These are phyloP conservation scores for Fundulus diaphanus DNA, from an alignment of 2,797 vertebrate species.

Conservation along the genomic window DNA sequence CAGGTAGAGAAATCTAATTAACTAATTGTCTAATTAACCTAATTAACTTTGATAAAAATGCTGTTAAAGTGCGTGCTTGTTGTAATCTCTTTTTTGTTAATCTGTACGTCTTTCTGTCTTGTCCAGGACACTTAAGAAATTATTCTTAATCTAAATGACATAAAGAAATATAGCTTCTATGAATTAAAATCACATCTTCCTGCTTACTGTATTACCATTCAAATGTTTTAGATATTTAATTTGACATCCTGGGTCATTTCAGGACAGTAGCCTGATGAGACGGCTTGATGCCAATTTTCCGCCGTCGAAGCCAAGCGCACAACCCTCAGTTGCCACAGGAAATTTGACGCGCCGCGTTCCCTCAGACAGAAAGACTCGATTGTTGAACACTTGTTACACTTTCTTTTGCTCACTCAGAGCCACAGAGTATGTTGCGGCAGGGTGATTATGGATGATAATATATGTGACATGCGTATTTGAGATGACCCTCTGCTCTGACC, in stretches of 20 bases:
- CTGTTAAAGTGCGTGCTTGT: background rate
- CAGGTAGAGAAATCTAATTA: background rate
- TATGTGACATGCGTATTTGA: constrained; percentile 58
- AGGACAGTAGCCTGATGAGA: background rate
- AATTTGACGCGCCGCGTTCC: background rate
- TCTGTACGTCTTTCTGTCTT: background rate
- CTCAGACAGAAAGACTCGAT: constrained; percentile 22
- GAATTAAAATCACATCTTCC: background rate
- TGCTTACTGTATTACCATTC: background rate
- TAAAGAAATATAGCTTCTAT: background rate
- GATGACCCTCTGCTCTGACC: constrained; percentile 42
- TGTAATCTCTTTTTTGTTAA: background rate
- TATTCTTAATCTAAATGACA: background rate
- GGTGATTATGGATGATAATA: constrained; percentile 56
- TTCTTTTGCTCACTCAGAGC: background rate
- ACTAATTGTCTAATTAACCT: background rate
- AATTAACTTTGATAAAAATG: background rate
- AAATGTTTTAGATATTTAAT: background rate
- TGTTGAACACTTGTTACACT: constrained; percentile 23
- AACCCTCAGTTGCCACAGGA: constrained; percentile 15
- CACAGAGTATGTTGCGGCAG: background rate
- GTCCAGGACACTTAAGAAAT: background rate
- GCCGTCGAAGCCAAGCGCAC: background rate
- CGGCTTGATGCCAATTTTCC: background rate
- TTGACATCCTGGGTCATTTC: constrained; percentile 3